phyloP scores from a whole-genome alignment of 30 jellyfish, hydroid and myxozoan species.

The Hydractinia echinata region DNA sequence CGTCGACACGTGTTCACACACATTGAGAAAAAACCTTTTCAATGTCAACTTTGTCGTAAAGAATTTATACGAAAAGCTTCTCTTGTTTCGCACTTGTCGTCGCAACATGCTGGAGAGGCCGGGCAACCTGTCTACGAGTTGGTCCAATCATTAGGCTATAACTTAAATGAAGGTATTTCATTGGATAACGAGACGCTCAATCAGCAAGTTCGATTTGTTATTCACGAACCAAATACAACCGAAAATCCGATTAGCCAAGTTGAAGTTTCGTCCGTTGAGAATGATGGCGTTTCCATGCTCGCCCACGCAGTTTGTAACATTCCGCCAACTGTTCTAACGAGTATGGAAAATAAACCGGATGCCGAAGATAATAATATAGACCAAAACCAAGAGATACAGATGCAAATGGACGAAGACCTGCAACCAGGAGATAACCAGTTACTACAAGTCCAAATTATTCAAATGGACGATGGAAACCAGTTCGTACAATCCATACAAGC shows the following conservation, averaged over 20 bases:
- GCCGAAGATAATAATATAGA: neutral
- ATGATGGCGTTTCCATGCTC: slow-evolving; percentile 14
- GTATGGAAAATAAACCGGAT: neutral
- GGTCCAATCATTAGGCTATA: slow-evolving; percentile 24
- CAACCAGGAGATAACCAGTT: slow-evolving; percentile 43
- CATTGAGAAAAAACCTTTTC: slow-evolving; percentile 31
- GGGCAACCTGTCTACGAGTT: slow-evolving; percentile 12
- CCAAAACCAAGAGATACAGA: neutral
- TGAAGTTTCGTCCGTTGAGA: slow-evolving; percentile 14
- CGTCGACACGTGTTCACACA: slow-evolving; percentile 22
- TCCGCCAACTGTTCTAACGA: neutral
- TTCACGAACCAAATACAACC: neutral
- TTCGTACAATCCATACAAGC: slow-evolving; percentile 41
- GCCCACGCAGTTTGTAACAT: neutral
- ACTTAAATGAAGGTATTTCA: slow-evolving; percentile 20
- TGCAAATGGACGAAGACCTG: slow-evolving; percentile 16
- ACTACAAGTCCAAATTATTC: slow-evolving; percentile 36
- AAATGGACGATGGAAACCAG: slow-evolving; percentile 42
- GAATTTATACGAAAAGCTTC: slow-evolving; percentile 38
- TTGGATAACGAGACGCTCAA: slow-evolving; percentile 15
- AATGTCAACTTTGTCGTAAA: slow-evolving; percentile 26
- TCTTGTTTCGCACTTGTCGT: slow-evolving; percentile 26
- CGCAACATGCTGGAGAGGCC: slow-evolving; percentile 35
- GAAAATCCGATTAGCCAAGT: slow-evolving; percentile 11
- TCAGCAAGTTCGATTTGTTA: slow-evolving; percentile 30